Evolutionary conservation across 1,140 invertebrate genomes (phyloP), one percentile per base, ranked within the genome.

Genomic region (Hylaeus anthracinus): DNA sequence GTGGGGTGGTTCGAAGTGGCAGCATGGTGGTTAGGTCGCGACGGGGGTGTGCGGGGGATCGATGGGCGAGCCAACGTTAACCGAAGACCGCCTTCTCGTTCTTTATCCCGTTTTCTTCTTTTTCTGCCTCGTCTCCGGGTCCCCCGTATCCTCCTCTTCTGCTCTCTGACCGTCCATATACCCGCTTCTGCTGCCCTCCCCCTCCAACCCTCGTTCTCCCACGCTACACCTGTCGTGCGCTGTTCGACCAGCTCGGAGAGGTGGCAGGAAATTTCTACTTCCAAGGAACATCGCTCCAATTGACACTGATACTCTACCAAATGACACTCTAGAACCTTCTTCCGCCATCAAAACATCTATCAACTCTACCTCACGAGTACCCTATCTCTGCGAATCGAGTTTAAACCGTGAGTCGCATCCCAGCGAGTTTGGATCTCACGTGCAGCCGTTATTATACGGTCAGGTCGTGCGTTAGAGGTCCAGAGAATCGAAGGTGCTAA

Each of bases 181-280:
- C 72, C 72, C 74, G 63, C 26, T 51, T 51, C 51, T 65, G 56
- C 43, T 74, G 26, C 51, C 60, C 56, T 74, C 75, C 55, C 64
- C 37, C 77, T 72, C 74, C 71, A 76, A 78, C 86, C 74, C 71
- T 83, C 70, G 70, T 89, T 90, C 91, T 92, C 91, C 91, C 90
- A 92, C 91, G 90, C 91, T 92, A 88, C 92, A 92, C 92, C 92
- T 92, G 92, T 92, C 91, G 90, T 90, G 86, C 79, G 81, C 88
- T 86, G 14, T 26, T 88, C 79, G 84, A 81, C 77, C 72, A 61
- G 66, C 58, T 26, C 41, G 56, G 70, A 82, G 79, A 85, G 74
- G 79, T 86, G 79, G 88, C 85, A 88, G 87, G 87, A 64, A 88
- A 91, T 79, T 82, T 88, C 86, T 86, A 51, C 51, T 9, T 51